Base-by-base conservation (phyloP, 2,113 vertebrate genomes). In the Poeciliopsis turrubarensis region DNA sequence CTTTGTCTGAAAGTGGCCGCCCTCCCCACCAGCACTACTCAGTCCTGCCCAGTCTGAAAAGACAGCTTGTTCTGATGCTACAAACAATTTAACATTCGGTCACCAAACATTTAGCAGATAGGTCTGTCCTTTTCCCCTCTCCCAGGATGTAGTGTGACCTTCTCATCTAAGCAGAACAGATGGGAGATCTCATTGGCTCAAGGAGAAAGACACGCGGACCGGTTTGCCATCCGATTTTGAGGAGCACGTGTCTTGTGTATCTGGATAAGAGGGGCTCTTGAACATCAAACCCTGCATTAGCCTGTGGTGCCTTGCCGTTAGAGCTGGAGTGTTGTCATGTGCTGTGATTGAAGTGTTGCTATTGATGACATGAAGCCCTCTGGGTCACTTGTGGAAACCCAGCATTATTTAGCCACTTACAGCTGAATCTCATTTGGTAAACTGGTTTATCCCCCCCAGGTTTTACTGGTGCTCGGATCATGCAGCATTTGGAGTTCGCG, bases 91-190 rank as follows among this genome's bases (percentile, higher is more conserved):
- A 37, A 39, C 44, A 47, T 5, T 57, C 11, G 25, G n/a, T 66
- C 66, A 65, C 51, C 26, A 70, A 71, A 68, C 80, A 85, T 69
- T 68, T 69, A 44, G 64, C 44, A 26, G 64, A 47, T 69, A 68
- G 9, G 86, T 68, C 41, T 51, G 51, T 60, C 26, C 72, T 72
- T 75, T 60, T 26, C 3, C 3, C 0, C 71, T 44, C 41, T 54
- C 39, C 29, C 41, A 26, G 26, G 54, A 65, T 19, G 14, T 22
- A 25, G 57, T 39, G 11, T 30, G 44, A 51, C 70, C 15, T 51
- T 66, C 34, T 39, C 47, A 57, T 78, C 26, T 63, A 62, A 54
- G 34, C 22, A 29, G 10, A 77, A 65, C 68, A 79, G 34, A 77
- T 44, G 47, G 57, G 60, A 14, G 66, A 61, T 68, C 51, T 76